A percentile compares a stretch with the other conserved stretches of the same genome.
Conservation (phyloP, 1,140 invertebrate species). For the Apis mellifera region DNA sequence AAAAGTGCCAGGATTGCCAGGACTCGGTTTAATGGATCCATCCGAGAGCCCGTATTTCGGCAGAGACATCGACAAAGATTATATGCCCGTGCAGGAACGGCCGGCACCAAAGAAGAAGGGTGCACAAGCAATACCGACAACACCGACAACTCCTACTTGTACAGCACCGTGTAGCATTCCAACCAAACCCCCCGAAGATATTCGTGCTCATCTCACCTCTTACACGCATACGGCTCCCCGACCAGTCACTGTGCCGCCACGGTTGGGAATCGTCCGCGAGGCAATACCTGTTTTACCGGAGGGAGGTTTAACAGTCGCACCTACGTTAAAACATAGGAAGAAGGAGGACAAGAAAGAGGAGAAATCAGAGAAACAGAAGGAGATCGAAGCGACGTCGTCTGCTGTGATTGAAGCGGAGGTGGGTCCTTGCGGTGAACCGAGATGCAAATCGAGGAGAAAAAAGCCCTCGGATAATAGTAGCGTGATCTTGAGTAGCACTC, state of each 20-base stretch:
- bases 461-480: neutral
- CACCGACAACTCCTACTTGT: conserved; percentile 32
- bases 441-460: conserved; percentile 69
- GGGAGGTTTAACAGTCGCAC: neutral
- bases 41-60: conserved; percentile 74
- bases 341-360: conserved; percentile 64
- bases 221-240: neutral
- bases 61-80: conserved; percentile 45
- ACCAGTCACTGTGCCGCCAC: conserved; percentile 53
- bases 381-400: neutral
- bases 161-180: conserved; percentile 55
- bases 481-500: neutral
- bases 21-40: conserved; percentile 73
- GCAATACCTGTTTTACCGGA: conserved; percentile 57
- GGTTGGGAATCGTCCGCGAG: conserved; percentile 65
- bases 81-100: conserved; percentile 7
- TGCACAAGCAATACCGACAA: neutral
- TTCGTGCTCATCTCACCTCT: neutral
- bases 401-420: conserved; percentile 29
- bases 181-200: neutral
- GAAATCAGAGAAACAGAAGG: conserved; percentile 53
- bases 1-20: conserved; percentile 70
- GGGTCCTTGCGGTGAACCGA: conserved; percentile 71
- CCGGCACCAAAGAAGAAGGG: neutral
- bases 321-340: conserved; percentile 49